Conservation (phyloP, 2,797 vertebrate species). For the Phataginus tetradactyla region DNA sequence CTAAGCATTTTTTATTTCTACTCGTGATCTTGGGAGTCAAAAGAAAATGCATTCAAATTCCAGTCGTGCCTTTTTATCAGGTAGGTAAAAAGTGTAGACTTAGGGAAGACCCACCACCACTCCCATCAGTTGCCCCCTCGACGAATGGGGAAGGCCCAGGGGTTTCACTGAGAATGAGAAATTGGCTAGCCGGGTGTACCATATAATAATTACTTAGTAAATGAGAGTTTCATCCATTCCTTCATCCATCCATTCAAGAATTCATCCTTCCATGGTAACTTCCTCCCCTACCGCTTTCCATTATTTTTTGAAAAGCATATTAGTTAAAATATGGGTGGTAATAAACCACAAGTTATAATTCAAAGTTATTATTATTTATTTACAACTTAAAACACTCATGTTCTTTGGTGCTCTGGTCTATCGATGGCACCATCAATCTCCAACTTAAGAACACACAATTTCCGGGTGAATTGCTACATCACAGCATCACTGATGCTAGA, state of each 20-base stretch:
- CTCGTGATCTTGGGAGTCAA: neutral
- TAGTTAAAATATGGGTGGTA: neutral
- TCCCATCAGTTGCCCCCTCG: neutral
- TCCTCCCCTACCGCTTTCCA: neutral
- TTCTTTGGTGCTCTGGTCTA: neutral
- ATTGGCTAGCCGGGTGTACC: neutral
- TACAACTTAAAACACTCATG: neutral
- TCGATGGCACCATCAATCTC: neutral
- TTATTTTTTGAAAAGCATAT: neutral
- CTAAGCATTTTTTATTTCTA: neutral
- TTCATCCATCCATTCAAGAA: neutral
- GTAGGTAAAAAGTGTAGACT: neutral
- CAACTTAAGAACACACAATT: slow-evolving; percentile 16
- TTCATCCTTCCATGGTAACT: neutral
- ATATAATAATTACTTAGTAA: neutral
- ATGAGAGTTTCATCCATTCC: neutral
- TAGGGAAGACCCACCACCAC: neutral
- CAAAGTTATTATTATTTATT: slow-evolving; percentile 20
- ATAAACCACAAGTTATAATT: neutral
- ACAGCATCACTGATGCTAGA: neutral
- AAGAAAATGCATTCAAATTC: slow-evolving; percentile 21
- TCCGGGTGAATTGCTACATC: neutral
- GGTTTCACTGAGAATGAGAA: neutral
- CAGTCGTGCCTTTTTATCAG: neutral
- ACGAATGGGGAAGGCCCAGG: neutral